Base-by-base conservation (phyloP, 2,888 invertebrate species). In the Smittia sp. region DNA sequence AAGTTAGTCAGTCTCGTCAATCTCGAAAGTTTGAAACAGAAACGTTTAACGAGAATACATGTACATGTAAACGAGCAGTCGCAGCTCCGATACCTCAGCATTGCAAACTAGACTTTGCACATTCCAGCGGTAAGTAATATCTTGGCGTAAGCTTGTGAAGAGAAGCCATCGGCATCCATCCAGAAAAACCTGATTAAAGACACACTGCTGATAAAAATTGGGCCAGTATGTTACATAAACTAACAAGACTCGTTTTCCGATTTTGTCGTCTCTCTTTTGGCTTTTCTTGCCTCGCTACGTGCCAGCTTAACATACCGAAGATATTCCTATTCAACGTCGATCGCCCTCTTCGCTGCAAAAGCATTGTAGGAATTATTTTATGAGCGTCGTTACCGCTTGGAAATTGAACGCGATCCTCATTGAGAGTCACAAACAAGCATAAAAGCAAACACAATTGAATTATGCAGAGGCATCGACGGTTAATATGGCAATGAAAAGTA, bases 191-290 rank as follows among this genome's bases (percentile, higher is more conserved):
- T 72, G 72, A 72, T 72, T 58, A 72, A 22, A 54, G 24, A 22
- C 32, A 20, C 20, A 52, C 20, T 13, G 38, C 32, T 62, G 72
- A 62, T 62, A 38, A 62, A 58, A 58, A 72, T 72, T 72, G 18
- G 72, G 72, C 38, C 62, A 72, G 72, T 72, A 25, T 72, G 72
- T 72, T 72, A 62, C 58, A 72, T 72, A 72, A 72, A 72, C 38
- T 54, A 39, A 62, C 38, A 25, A 62, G 72, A 62, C 72, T 72
- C 11, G 72, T 62, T 72, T 72, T 62, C 62, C 25, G 41, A 22
- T 7, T 6, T 27, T 25, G 4, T 15, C 46, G 46, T 46, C n/a
- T n/a, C 11, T 46, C 4, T 58, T 58, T 20, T 11, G 18, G 6
- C 11, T 11, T 63, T 27, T 25, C 63, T 63, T 62, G 18, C 20